These are phyloP conservation scores for Amiota minor DNA, from an alignment of 2,888 invertebrate species.

Conservation along the genomic window DNA sequence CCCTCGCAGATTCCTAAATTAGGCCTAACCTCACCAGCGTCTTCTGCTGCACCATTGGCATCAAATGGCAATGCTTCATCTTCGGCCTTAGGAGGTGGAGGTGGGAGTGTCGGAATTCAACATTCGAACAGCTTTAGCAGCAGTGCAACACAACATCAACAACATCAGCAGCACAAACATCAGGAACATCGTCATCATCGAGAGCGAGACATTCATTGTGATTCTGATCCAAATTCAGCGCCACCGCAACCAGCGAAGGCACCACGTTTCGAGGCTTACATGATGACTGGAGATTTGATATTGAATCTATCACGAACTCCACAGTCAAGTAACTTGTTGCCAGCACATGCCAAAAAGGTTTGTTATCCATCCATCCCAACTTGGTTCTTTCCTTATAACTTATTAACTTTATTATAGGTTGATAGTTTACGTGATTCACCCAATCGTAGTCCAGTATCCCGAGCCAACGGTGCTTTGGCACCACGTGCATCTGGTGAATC, in stretches of 20 bases:
- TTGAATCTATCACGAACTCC: constrained; percentile 91
- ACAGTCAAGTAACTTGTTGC: constrained; percentile 78
- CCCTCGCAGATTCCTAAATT: constrained; percentile 73
- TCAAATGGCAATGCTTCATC: not conserved
- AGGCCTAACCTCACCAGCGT: constrained; percentile 35
- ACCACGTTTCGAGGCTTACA: constrained; percentile 89
- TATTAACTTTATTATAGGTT: constrained; percentile 55
- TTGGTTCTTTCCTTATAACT: not conserved
- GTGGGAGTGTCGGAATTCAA: constrained; percentile 41
- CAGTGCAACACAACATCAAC: constrained; percentile 50
- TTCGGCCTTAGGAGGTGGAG: constrained; percentile 24
- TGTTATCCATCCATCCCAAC: not conserved
- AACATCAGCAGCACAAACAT: constrained; percentile 46
- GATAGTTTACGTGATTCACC: constrained; percentile 73
- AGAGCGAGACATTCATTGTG: constrained; percentile 52
- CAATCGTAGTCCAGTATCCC: constrained; percentile 55
- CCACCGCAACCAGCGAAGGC: constrained; percentile 71
- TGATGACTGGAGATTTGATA: constrained; percentile 98
- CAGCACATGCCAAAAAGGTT: constrained; percentile 74
- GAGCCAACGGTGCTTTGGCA: constrained; percentile 72
- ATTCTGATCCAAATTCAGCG: constrained; percentile 68
- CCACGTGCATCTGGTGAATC: constrained; percentile 74
- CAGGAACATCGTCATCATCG: constrained; percentile 49
- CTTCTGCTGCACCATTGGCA: not conserved
- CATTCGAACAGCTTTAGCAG: constrained; percentile 66